These are phyloP conservation scores for Neolamprologus falcicula DNA, from an alignment of 2,113 vertebrate genomes.

Conservation along the genomic window DNA sequence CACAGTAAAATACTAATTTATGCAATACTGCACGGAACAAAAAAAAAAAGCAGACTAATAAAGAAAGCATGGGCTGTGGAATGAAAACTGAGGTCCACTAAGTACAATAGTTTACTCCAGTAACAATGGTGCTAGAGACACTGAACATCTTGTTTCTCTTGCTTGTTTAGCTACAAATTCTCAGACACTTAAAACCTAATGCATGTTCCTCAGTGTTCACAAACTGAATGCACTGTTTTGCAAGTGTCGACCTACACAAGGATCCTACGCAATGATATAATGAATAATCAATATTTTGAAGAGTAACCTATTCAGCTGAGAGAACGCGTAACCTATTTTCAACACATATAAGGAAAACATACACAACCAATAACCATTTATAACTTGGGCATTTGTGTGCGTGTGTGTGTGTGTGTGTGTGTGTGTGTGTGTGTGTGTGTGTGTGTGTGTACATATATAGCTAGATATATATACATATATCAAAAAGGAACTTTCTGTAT, in stretches of 20 bases:
- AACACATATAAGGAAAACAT: background rate
- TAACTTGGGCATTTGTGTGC: background rate
- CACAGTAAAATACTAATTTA: background rate
- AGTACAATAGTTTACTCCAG: background rate
- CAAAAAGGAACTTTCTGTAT: no score
- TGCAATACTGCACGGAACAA: background rate
- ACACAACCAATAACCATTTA: background rate
- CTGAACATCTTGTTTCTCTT: background rate
- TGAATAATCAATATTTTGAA: background rate
- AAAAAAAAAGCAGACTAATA: background rate
- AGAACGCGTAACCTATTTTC: background rate
- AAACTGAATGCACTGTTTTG: background rate
- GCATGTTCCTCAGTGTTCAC: background rate
- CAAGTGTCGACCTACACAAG: background rate
- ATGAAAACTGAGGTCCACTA: background rate
- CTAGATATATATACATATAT: no score
- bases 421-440: background rate
- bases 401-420: no score
- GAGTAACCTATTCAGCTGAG: background rate
- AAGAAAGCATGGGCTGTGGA: background rate
- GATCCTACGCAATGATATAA: background rate
- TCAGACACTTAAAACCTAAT: background rate
- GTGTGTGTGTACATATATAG: no score
- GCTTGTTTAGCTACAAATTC: background rate
- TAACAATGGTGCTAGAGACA: background rate